Evolutionary conservation across 2,797 vertebrate genomes (phyloP).

Genomic region (Chrysolophus pictus): DNA sequence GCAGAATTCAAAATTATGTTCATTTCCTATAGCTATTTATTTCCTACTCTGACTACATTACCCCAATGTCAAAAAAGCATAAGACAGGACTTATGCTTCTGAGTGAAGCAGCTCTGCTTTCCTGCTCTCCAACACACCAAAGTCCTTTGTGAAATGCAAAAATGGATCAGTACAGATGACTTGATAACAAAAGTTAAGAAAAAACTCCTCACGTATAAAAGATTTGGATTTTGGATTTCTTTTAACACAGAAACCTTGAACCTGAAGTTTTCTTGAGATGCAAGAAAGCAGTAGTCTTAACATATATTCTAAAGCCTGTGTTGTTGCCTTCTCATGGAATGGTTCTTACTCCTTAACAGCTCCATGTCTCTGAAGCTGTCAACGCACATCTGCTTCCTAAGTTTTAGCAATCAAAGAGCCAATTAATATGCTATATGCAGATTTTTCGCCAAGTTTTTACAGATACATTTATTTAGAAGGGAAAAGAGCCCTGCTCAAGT

Average conservation of each 20-base stretch:
- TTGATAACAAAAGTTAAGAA: background rate
- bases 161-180: background rate
- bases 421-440: background rate
- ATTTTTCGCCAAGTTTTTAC: background rate
- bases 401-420: background rate
- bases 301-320: background rate
- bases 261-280: background rate
- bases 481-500: background rate
- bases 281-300: background rate
- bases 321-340: rapidly evolving
- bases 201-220: background rate
- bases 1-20: background rate
- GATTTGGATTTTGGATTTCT: background rate
- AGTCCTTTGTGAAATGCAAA: background rate
- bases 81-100: background rate
- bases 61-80: background rate
- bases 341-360: background rate
- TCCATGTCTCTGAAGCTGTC: background rate
- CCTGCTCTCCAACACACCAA: background rate
- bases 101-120: background rate
- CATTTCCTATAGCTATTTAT: background rate
- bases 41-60: background rate
- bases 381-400: background rate
- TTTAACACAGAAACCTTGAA: background rate
- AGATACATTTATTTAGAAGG: background rate